Percentiles rank a stretch among this genome's conserved stretches.
Evolutionary conservation across 2,888 invertebrate species (phyloP).

Genomic region (Acanthoscelides obtectus): DNA sequence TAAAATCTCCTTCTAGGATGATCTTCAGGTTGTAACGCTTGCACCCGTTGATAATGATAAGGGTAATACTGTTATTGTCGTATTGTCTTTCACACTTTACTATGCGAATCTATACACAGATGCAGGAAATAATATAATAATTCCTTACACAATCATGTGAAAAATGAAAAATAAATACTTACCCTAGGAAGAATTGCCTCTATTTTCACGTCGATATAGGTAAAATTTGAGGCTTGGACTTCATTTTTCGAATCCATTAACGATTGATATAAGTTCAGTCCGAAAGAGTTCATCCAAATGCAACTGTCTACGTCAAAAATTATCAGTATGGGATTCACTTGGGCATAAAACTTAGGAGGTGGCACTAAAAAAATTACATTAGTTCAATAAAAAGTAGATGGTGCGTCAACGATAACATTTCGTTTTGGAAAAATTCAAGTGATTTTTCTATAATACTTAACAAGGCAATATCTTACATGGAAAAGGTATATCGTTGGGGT

Average conservation of each 20-base stretch:
- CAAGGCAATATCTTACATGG: slow-evolving; percentile 60
- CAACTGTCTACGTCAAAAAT: slow-evolving; percentile 83
- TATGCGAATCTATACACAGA: too few relatives aligned
- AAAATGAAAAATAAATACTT: slow-evolving; percentile 29
- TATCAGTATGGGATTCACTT: slow-evolving; percentile 85
- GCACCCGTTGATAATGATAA: too few relatives aligned
- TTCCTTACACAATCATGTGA: neutral
- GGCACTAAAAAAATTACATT: slow-evolving; percentile 65
- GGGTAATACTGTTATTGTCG: too few relatives aligned
- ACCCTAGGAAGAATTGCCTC: slow-evolving; percentile 94
- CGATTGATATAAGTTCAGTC: slow-evolving; percentile 79
- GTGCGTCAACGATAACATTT: too few relatives aligned
- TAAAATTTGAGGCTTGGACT: slow-evolving; percentile 43
- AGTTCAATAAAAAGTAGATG: too few relatives aligned
- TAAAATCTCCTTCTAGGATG: too few relatives aligned
- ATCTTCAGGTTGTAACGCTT: too few relatives aligned
- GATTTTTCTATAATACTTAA: neutral
- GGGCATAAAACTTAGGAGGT: slow-evolving; percentile 85
- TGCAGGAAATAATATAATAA: neutral
- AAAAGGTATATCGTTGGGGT: slow-evolving; percentile 85
- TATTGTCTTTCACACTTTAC: too few relatives aligned
- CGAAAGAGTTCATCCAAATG: slow-evolving; percentile 92
- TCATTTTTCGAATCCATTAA: slow-evolving; percentile 53
- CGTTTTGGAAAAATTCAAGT: too few relatives aligned
- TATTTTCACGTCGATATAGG: slow-evolving; percentile 79